Evolutionary conservation across 2,888 invertebrate genomes (phyloP), one percentile per base, ranked within the genome.

Genomic region (Odontocerum albicorne): DNA sequence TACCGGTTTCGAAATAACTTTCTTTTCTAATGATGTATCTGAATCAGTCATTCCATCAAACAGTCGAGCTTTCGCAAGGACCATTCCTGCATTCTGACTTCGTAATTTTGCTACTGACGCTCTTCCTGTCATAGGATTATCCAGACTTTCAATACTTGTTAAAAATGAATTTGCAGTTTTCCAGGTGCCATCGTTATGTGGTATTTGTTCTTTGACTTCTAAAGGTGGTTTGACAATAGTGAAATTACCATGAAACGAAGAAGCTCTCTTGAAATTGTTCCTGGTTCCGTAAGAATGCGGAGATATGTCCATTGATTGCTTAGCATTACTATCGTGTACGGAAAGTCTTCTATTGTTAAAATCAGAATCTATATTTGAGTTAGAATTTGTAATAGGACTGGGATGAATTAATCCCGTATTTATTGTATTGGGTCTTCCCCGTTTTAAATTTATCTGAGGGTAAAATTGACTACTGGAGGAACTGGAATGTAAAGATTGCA

Each of bases 71-170:
- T 88, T 90, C 1, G 88, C 89, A 55, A 88, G 72, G 1, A 91
- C 90, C 75, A 88, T 89, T 4, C 90, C 91, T 4, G 87, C 88
- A 68, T 90, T 90, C 68, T 88, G 86, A 42, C 81, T 77, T 19
- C 88, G 75, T 21, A 90, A 66, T 64, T 85, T 84, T 15, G 86
- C 87, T 8, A 90, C 82, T 0, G 90, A 90, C 0, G 86, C 86
- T 54, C 90, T 77, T 1, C 85, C 84, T 19, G 80, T 81, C 42
- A 74, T 74, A 46, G 73, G 72, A 35, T 71, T 68, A 10, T 66
- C 69, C n/a, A 74, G 73, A 19, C 72, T 63, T 57, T 76, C 74
- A 2, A 76, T 77, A 10, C 75, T 76, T 59, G 77, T 75, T 46
- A 80, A 78, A 65, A 80, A 81, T 16, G 78, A 72, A 7, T 78